A percentile compares a stretch with the other conserved stretches of the same genome.
Conservation (phyloP, 2,888 invertebrate species). For the Diadromus collaris region DNA sequence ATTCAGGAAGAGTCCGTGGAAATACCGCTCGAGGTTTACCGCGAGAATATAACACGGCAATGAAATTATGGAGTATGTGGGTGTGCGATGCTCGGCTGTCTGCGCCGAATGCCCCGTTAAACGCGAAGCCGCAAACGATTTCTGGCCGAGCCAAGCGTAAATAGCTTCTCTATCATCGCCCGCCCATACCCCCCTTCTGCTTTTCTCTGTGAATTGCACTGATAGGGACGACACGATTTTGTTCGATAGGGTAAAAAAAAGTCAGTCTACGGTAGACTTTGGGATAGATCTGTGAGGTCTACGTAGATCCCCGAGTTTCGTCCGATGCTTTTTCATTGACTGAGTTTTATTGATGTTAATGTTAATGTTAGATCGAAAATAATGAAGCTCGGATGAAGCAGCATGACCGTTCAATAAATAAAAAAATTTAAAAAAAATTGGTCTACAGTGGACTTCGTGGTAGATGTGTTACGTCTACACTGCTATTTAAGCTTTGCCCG, state of each 20-base stretch:
- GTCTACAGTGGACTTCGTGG: too few relatives aligned
- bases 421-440: too few relatives aligned
- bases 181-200: neutral
- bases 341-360: too few relatives aligned
- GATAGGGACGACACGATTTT: neutral
- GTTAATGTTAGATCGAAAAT: too few relatives aligned
- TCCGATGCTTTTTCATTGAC: neutral
- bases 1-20: neutral
- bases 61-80: constrained; percentile 23
- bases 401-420: too few relatives aligned
- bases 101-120: constrained; percentile 33
- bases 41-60: constrained; percentile 37
- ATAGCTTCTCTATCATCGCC: constrained; percentile 17
- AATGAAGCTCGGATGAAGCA: too few relatives aligned
- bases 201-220: neutral
- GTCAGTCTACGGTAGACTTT: too few relatives aligned
- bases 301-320: neutral
- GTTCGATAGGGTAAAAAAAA: too few relatives aligned
- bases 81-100: constrained; percentile 25
- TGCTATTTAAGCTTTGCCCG: neutral
- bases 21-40: constrained; percentile 1
- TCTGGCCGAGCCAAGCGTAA: constrained; percentile 28
- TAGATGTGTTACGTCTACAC: neutral
- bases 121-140: constrained; percentile 38
- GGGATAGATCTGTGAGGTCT: too few relatives aligned